phyloP scores from a whole-genome alignment of 2,888 invertebrate genomes.

The Phasia obesa region DNA sequence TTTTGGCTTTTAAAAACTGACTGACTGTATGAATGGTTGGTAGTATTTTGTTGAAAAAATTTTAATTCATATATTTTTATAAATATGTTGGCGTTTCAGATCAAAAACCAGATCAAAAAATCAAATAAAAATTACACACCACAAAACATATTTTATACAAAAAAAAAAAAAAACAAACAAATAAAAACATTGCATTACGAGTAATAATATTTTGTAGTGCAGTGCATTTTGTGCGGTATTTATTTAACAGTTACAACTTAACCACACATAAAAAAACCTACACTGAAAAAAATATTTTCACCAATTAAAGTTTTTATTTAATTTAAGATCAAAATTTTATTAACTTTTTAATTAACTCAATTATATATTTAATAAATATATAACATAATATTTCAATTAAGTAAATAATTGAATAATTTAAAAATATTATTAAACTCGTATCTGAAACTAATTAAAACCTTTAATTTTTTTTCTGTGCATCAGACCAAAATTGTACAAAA shows the following conservation, averaged over 20 bases:
- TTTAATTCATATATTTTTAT: conserved; percentile 31
- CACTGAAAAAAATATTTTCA: no score
- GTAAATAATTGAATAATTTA: no score
- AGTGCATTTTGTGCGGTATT: conserved; percentile 24
- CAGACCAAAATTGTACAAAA: conserved; percentile 3
- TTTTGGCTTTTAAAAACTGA: conserved; percentile 27
- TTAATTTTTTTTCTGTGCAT: no score
- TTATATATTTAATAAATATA: no score
- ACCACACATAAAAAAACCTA: conserved; percentile 56
- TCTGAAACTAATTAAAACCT: no score
- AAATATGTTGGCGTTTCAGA: conserved; percentile 37
- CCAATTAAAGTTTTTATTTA: no score
- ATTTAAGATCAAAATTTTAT: no score
- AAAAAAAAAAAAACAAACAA: neutral
- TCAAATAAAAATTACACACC: conserved; percentile 19
- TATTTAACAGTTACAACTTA: conserved; percentile 48
- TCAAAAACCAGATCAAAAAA: conserved; percentile 33
- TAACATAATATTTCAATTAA: no score
- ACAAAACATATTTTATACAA: neutral
- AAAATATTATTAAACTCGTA: no score
- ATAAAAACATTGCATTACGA: neutral
- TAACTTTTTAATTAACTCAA: no score
- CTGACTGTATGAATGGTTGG: conserved; percentile 17
- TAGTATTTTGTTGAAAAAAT: neutral
- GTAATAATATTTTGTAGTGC: conserved; percentile 13